Evolutionary conservation across 2,888 invertebrate species (phyloP), one percentile per base, ranked within the genome.

Genomic region (Deilephila elpenor): DNA sequence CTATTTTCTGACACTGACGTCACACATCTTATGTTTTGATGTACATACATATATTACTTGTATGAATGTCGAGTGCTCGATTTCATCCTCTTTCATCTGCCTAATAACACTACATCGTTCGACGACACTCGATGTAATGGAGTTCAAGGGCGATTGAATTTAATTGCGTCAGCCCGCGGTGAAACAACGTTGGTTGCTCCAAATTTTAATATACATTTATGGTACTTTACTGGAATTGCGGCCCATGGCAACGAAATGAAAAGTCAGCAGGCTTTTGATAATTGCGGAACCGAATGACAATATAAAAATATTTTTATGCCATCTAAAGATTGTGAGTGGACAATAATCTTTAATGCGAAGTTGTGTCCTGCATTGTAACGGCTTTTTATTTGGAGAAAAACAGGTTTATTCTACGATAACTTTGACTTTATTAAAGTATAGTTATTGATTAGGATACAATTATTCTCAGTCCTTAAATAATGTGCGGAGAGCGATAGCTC

Each of bases 201-300:
- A 60, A 59, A 60, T 59, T 60, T 59, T 60, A 71, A 71, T 71
- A 60, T 60, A 71, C 37, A 59, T 71, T 71, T 71, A 71, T 71
- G 20, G 44, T 25, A 37, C 60, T 60, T 67, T 51, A 51, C 51
- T 34, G 34, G 7, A 62, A 61, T 61, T 62, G 62, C 17, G 67
- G 17, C 44, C 7, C 67, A 44, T 67, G 44, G 67, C 34, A 34
- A 19, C 62, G 62, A 7, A 62, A 62, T 62, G 62, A 62, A 62
- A 61, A 62, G 34, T 62, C 62, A 62, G 62, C 62, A 29, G n/a
- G 17, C 25, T 62, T 5, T 34, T 34, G 34, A 8, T 34, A 62
- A n/a, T n/a, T n/a, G 11, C 44, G 44, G 56, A n/a, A 19, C 56
- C 19, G 56, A 56, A 56, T 56, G n/a, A 56, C 56, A 56, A 56